A percentile compares a stretch with the other conserved stretches of the same genome.
phyloP scores from a whole-genome alignment of 2,113 vertebrate species.

The Microcebus murinus region DNA sequence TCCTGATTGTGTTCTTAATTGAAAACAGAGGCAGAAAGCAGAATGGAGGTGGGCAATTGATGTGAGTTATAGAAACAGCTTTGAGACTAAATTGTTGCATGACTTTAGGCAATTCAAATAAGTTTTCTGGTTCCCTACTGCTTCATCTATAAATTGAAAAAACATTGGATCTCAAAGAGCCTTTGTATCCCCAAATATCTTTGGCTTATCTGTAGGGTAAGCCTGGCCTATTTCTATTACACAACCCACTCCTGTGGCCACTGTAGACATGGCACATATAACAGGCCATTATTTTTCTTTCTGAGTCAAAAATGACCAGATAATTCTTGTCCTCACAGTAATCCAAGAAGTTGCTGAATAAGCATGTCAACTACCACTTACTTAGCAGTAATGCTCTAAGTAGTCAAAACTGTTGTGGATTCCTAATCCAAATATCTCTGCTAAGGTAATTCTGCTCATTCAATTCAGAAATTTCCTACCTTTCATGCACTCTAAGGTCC shows the following conservation, averaged over 20 bases:
- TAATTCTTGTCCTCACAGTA: not conserved
- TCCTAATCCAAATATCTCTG: not conserved
- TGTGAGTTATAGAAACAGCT: conserved; percentile 8
- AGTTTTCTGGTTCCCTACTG: not conserved
- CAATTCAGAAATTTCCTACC: not conserved
- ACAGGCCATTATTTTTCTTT: not conserved
- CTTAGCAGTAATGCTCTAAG: not conserved
- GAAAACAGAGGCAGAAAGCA: conserved; percentile 16
- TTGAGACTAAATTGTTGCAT: not conserved
- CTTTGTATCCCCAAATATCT: not conserved
- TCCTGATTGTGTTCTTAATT: conserved; percentile 32
- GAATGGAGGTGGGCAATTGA: not conserved
- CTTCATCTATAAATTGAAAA: conserved; percentile 23
- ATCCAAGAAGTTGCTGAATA: not conserved
- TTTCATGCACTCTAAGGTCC: not conserved
- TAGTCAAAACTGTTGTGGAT: not conserved
- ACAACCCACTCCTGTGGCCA: not conserved
- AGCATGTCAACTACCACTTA: not conserved
- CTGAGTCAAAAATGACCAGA: not conserved
- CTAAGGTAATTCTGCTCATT: not conserved
- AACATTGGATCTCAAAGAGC: not conserved
- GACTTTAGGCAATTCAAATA: conserved; percentile 4
- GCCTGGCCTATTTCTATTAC: not conserved
- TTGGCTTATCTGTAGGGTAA: not conserved
- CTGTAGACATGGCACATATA: not conserved